Evolutionary conservation across 2,113 vertebrate species (phyloP).

Genomic region (Morone saxatilis): DNA sequence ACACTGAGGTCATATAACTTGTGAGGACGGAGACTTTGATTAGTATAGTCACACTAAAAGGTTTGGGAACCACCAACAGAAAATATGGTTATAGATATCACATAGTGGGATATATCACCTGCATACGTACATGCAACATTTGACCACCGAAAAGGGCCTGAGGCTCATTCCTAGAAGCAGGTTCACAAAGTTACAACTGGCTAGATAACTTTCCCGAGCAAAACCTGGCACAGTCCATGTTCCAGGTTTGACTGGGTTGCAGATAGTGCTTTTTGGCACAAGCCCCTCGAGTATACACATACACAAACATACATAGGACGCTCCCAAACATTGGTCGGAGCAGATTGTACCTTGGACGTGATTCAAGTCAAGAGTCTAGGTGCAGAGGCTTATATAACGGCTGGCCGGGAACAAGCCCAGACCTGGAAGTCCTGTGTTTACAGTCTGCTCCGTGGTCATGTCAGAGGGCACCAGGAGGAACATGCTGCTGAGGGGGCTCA

Average conservation of each 20-base stretch:
- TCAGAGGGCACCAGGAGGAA: conserved; percentile 53
- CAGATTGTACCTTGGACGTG: conserved; percentile 62
- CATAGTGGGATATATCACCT: background rate
- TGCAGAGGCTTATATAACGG: conserved; percentile 54
- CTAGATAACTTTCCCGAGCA: background rate
- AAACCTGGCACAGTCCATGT: background rate
- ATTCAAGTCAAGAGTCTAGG: conserved; percentile 44
- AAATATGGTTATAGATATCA: background rate
- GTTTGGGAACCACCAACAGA: no score
- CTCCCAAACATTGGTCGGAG: conserved; percentile 45
- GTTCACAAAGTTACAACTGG: no score
- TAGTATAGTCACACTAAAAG: no score
- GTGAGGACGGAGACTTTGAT: no score
- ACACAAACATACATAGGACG: conserved; percentile 28
- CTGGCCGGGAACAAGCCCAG: conserved; percentile 47
- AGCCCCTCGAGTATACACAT: background rate
- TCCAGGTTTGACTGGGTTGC: background rate
- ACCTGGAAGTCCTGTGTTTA: conserved; percentile 81
- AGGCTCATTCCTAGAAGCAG: background rate
- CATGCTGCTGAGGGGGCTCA: conserved; percentile 23
- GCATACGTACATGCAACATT: background rate
- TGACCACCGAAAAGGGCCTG: background rate
- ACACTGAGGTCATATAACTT: no score
- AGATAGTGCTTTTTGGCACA: background rate
- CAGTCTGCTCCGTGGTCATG: conserved; percentile 47